These are phyloP conservation scores for Deroplatys truncata DNA, from an alignment of 2,888 invertebrate species.

Conservation along the genomic window DNA sequence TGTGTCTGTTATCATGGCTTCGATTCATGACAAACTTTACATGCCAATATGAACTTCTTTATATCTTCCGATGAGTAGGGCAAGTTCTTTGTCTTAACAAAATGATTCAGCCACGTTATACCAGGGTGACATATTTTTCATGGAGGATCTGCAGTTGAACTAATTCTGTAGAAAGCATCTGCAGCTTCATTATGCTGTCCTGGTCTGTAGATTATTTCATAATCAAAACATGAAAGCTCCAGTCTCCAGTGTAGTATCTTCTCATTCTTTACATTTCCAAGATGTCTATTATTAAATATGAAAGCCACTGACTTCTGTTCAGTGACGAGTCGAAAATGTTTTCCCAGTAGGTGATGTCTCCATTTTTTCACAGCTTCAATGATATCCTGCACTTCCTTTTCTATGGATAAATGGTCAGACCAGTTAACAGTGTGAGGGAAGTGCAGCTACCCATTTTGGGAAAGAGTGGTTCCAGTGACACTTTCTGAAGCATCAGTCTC, in stretches of 20 bases:
- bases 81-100: too few species aligned
- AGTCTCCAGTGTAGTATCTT: background rate
- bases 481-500: slow-evolving; percentile 30
- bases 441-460: slow-evolving; percentile 19
- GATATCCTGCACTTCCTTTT: background rate
- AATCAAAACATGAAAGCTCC: background rate
- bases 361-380: background rate
- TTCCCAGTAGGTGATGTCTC: background rate
- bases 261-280: slow-evolving; percentile 3
- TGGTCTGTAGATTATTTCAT: background rate
- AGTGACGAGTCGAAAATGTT: background rate
- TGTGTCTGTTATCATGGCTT: too few species aligned
- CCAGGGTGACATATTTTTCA: too few species aligned
- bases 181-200: background rate
- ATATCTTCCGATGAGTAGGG: background rate
- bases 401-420: background rate
- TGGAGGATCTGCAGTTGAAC: background rate
- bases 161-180: background rate
- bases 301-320: background rate
- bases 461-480: slow-evolving; percentile 23
- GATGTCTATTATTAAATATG: too few species aligned
- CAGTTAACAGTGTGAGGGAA: background rate
- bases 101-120: background rate
- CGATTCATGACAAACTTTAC: too few species aligned
- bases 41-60: too few species aligned